Percentiles rank a stretch among this genome's conserved stretches.
Conservation (phyloP, 2,797 vertebrate species). For the Acomys russatus region DNA sequence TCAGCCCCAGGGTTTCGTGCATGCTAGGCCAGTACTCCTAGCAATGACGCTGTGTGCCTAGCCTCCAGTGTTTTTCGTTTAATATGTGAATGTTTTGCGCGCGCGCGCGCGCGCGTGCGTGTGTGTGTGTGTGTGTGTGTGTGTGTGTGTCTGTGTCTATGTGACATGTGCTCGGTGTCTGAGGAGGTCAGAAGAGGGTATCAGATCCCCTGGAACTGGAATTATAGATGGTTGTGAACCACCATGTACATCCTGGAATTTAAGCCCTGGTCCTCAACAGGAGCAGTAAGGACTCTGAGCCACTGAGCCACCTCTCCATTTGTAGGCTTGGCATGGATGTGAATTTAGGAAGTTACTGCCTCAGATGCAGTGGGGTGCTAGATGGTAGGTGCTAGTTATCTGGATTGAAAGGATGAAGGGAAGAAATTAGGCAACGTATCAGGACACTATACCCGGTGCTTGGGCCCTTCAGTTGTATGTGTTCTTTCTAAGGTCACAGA, state of each 20-base stretch:
- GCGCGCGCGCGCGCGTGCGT: not conserved
- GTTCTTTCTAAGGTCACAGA: not conserved
- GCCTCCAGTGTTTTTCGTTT: not conserved
- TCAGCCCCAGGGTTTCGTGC: not conserved
- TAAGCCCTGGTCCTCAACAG: not conserved
- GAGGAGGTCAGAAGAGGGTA: not conserved
- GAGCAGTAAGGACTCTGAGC: not conserved
- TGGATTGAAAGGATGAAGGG: not conserved
- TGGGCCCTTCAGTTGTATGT: not conserved
- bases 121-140: no score
- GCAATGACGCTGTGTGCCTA: not conserved
- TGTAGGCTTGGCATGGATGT: slow-evolving; percentile 52
- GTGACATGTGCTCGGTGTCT: not conserved
- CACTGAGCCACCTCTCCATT: not conserved
- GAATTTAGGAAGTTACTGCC: not conserved
- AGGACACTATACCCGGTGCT: not conserved
- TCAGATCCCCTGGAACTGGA: not conserved
- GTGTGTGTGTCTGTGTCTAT: no score
- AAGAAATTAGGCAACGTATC: slow-evolving; percentile 8
- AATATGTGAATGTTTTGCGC: not conserved
- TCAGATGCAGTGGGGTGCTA: not conserved
- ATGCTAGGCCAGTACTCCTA: not conserved
- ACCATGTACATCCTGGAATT: not conserved
- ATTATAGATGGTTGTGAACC: not conserved
- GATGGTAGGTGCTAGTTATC: not conserved